Evolutionary conservation across 2,888 invertebrate genomes (phyloP), one percentile per base, ranked within the genome.

Genomic region (Pachymerium ferrugineum): DNA sequence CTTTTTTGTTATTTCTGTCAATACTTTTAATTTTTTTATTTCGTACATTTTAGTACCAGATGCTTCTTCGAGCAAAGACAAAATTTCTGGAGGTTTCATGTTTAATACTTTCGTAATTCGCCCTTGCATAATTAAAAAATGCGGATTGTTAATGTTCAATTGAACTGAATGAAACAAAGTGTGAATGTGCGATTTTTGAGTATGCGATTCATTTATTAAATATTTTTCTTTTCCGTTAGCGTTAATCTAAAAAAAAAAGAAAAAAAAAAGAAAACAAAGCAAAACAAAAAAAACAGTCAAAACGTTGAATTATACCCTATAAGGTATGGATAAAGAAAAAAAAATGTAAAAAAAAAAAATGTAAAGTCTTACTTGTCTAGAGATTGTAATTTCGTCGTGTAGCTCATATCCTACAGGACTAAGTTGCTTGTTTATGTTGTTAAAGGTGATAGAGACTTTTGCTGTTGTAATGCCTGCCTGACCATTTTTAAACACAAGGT

Each of bases 71-170:
- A 99, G 90, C 97, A 99, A 97, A 0, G 93, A 91, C 73, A 97
- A 85, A 79, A 97, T 93, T 90, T 99, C 98, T 67, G 89, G 88
- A 0, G 99, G 97, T 81, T 97, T 99, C 98, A 99, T 99, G 82
- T 97, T 98, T 29, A 99, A 85, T 1, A 99, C 98, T 86, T 99
- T 98, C 0, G 98, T 98, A 78, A 99, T 97, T 77, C 96, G 88
- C 0, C 99, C 99, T 86, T 99, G 99, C 98, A 99, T 98, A 80
- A 99, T 99, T 35, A 99, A 88, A 84, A 98, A 99, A 83, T 99
- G 97, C 0, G 99, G 99, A 85, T 99, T 99, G 85, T 99, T 99
- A 1, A 99, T 95, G 81, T 99, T 99, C 42, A 99, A 85, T 81
- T 97, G 97, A 5, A 99, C 91, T 0, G 97, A 95, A 79, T 95